Base-by-base conservation (phyloP, 2,888 invertebrate genomes). In the Charanyca ferruginea region DNA sequence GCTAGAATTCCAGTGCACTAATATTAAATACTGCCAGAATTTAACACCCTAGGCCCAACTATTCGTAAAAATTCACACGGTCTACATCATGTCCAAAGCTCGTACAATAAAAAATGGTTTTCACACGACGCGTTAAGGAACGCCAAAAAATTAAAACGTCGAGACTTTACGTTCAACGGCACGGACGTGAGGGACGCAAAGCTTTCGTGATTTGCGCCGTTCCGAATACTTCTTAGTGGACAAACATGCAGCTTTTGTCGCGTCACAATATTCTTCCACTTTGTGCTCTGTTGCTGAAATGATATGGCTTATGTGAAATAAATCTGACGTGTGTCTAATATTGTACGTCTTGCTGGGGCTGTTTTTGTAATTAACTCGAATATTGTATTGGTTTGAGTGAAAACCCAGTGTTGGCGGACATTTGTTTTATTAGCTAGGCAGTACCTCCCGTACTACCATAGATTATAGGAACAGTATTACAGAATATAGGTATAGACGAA, bases 181-280 rank as follows among this genome's bases (percentile, higher is more conserved):
- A 41, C 49, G 73, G 54, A 80, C 73, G 73, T 73, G 69, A 77
- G 73, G 65, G 64, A 58, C 76, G 52, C 62, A 58, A 48, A 64
- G 68, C 60, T 55, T 59, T 61, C 57, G 67, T 69, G 73, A 80
- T 77, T 77, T 67, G 54, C 62, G 62, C 68, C 55, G 62, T 53
- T 65, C 62, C 60, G 58, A 77, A 81, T 79, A 79, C 66, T 81
- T 68, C 71, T 80, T 74, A 66, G 49, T 62, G 57, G 66, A 55
- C 65, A 66, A 58, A 60, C 47, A 63, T 57, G 51, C 53, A 32
- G 63, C 73, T 69, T 76, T 79, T 76, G 63, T 76, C 45, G 18
- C 58, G 55, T 47, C 60, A 35, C 47, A 72, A 67, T 61, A 67
- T 67, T 60, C 48, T 54, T 45, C 67, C 47, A 58, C 66, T 72